Evolutionary conservation across 2,113 vertebrate species (phyloP).

Genomic region (Atrichornis clamosus): DNA sequence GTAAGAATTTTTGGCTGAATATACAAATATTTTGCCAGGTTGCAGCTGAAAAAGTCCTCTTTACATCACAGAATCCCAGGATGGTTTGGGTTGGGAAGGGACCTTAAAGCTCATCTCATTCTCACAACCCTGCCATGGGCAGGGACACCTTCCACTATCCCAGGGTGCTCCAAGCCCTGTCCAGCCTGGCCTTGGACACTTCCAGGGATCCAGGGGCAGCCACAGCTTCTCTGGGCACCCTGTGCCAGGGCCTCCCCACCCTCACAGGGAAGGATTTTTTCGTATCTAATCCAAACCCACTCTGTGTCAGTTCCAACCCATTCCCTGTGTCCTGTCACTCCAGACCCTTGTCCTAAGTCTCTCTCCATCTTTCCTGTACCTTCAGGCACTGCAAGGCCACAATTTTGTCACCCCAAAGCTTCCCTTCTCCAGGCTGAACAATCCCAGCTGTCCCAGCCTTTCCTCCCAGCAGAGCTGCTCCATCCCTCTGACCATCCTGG

Average conservation of each 20-base stretch:
- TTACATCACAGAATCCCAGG: neutral
- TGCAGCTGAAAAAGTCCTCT: neutral
- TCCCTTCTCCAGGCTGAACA: neutral
- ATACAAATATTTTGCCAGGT: neutral
- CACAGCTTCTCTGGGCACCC: neutral
- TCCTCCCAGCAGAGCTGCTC: neutral
- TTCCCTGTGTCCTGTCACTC: fast-evolving
- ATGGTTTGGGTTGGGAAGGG: neutral
- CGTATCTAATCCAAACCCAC: fast-evolving
- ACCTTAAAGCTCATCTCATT: fast-evolving
- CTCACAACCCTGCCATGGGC: neutral
- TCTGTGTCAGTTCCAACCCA: fast-evolving
- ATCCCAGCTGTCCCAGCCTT: neutral
- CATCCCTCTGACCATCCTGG: neutral
- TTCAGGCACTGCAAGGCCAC: fast-evolving
- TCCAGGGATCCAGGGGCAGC: neutral
- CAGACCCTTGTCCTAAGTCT: fast-evolving
- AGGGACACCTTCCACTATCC: neutral
- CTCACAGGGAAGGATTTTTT: fast-evolving
- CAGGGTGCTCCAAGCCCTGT: neutral
- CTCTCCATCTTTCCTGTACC: neutral
- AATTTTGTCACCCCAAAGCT: fast-evolving
- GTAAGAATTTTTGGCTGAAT: neutral
- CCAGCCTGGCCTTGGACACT: neutral
- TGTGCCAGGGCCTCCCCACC: neutral